phyloP scores from a whole-genome alignment of 2,113 vertebrate species.

The Apodemus sylvaticus region DNA sequence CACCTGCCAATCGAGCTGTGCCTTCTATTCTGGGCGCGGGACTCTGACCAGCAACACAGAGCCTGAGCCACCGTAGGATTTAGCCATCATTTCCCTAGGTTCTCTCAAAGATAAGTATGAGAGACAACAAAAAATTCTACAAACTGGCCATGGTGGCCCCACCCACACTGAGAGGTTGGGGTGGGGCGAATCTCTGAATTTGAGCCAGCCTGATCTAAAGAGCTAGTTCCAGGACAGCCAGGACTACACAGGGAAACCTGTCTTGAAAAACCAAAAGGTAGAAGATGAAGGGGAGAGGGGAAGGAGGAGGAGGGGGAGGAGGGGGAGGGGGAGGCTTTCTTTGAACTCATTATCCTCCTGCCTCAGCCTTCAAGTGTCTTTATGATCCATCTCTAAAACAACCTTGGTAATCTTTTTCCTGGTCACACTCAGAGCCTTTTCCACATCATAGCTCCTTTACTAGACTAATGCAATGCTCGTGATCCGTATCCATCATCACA shows the following conservation, averaged over 20 bases:
- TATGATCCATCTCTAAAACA: background rate
- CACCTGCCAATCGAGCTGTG: background rate
- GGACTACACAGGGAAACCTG: background rate
- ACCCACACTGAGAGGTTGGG: too few relatives aligned
- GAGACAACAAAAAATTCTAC: background rate
- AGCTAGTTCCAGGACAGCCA: background rate
- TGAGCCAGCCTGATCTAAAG: background rate
- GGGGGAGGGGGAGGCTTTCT: background rate
- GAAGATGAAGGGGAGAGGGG: background rate
- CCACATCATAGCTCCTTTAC: background rate
- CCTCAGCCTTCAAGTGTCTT: background rate
- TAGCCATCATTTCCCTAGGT: background rate
- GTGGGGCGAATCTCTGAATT: background rate
- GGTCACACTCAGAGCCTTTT: background rate
- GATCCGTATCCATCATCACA: background rate
- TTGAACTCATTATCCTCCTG: background rate
- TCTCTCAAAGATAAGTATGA: background rate
- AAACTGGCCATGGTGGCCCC: background rate
- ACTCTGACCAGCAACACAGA: background rate
- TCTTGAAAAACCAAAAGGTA: background rate
- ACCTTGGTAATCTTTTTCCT: background rate
- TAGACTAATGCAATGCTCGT: background rate
- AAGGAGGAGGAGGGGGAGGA: background rate
- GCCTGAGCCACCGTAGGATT: background rate
- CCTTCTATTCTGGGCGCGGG: background rate